A percentile compares a stretch with the other conserved stretches of the same genome.
Conservation (phyloP, 2,797 vertebrate species). For the Hylomyscus alleni region DNA sequence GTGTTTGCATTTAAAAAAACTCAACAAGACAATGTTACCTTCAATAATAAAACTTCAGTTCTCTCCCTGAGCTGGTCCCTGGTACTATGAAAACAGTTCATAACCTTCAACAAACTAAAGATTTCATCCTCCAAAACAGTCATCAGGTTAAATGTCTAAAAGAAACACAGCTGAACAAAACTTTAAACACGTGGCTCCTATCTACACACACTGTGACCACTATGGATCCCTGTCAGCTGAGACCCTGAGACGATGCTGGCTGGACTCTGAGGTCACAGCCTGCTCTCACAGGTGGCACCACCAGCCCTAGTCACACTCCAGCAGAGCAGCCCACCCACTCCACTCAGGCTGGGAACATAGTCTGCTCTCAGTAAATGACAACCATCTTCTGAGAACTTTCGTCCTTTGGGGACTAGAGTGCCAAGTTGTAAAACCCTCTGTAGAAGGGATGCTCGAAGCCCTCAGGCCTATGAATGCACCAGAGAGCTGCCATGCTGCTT, state of each 20-base stretch:
- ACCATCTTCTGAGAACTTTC: too few relatives aligned
- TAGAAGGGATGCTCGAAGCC: accelerated
- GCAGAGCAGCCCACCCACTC: not conserved
- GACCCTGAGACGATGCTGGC: too few relatives aligned
- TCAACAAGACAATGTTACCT: not conserved
- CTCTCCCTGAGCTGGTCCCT: not conserved
- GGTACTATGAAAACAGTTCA: not conserved
- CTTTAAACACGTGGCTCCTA: accelerated
- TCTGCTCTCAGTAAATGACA: not conserved
- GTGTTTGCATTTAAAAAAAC: not conserved
- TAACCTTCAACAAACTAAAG: not conserved
- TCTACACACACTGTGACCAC: not conserved
- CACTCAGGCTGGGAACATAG: not conserved
- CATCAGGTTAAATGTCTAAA: not conserved
- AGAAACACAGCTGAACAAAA: not conserved
- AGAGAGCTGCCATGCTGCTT: not conserved
- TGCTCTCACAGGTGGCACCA: not conserved
- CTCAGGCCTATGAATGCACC: not conserved
- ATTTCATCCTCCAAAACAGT: not conserved
- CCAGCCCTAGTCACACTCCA: too few relatives aligned
- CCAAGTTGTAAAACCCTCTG: not conserved
- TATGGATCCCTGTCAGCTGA: accelerated
- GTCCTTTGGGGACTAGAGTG: accelerated
- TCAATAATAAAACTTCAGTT: not conserved
- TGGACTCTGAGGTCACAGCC: not conserved